Percentiles rank a stretch among this genome's conserved stretches.
Evolutionary conservation across 2,888 invertebrate genomes (phyloP).

Genomic region (Microplitis manilae): DNA sequence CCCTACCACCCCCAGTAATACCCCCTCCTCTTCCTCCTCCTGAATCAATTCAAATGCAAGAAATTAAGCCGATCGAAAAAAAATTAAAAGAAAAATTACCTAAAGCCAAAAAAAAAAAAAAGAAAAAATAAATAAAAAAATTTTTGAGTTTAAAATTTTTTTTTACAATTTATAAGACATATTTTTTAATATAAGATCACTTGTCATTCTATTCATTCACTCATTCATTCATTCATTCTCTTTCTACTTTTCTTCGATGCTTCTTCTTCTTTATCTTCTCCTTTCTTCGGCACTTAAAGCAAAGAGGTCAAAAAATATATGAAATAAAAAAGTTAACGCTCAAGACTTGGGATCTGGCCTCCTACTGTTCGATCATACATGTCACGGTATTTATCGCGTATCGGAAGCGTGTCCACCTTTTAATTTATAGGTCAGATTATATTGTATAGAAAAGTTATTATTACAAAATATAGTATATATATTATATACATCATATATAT

Average conservation of each 20-base stretch:
- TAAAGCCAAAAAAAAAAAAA: constrained; percentile 29
- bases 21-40: constrained; percentile 5
- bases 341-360: constrained; percentile 37
- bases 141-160: too few species aligned
- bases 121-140: too few species aligned
- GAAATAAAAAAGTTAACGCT: too few species aligned
- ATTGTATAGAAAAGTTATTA: constrained; percentile 8
- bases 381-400: constrained; percentile 58
- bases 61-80: constrained; percentile 21
- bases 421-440: constrained; percentile 62
- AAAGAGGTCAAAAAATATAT: too few species aligned
- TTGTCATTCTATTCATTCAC: too few species aligned
- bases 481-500: background rate
- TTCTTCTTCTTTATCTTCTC: too few species aligned
- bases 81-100: background rate
- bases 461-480: background rate
- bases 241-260: too few species aligned
- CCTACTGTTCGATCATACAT: constrained; percentile 58
- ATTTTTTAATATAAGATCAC: too few species aligned
- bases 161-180: too few species aligned
- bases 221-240: too few species aligned
- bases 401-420: constrained; percentile 53
- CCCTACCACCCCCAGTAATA: constrained; percentile 27
- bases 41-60: background rate
- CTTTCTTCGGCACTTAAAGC: too few species aligned